Evolutionary conservation across 2,888 invertebrate species (phyloP), one percentile per base, ranked within the genome.

Genomic region (Oligia latruncula): DNA sequence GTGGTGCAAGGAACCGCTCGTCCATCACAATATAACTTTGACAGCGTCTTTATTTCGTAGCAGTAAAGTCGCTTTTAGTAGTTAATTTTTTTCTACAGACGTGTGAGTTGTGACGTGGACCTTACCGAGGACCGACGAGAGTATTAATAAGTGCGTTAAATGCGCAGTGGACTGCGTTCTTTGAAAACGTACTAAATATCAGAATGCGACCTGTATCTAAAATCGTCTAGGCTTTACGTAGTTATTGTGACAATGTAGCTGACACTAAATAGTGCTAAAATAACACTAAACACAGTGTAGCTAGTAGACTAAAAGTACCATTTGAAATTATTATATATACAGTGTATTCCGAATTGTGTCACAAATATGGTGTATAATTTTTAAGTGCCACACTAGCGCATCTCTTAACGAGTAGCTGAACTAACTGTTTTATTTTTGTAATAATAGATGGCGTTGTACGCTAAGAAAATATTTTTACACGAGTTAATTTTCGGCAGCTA

Each of bases 311-410:
- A 74, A 74, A 89, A 87, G 68, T 84, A 82, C 80, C 80, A 83
- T 71, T 58, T 81, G 79, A 77, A 75, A 79, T 71, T 20, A 77
- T 52, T 66, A 74, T 71, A 8, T 64, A 78, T 43, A 80, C 64
- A 81, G 73, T 86, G 84, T 84, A 86, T 77, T 72, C 88, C 88
- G 89, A 88, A 88, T 89, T 84, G 88, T 13, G 78, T 85, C 90
- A 81, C 81, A 83, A 84, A 73, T 87, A 82, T 66, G 64, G 23
- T 80, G 60, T 78, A 74, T 88, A 82, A 89, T 73, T 74, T 55
- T 65, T 60, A 77, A 75, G 60, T 64, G 74, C 68, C 40, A 60
- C 66, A 67, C 49, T 83, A 80, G 70, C 79, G 85, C 74, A 83
- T 72, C 89, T 83, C 76, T 84, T 74, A 77, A 52, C 67, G 70